Base-by-base conservation (phyloP, 2,888 invertebrate genomes). In the Megastigmus dorsalis region DNA sequence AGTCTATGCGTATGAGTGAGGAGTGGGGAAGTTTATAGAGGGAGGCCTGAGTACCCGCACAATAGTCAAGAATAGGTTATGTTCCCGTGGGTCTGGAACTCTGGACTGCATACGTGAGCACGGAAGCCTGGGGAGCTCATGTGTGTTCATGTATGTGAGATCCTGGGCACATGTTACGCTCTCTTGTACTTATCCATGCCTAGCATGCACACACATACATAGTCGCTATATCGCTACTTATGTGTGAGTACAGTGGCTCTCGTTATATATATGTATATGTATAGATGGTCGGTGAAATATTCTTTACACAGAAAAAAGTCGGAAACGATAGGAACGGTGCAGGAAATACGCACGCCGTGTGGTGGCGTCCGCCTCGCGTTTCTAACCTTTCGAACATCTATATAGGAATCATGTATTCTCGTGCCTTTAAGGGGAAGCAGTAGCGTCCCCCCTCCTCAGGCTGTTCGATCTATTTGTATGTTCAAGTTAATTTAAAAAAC, bases 141-240 rank as follows among this genome's bases (percentile, higher is more conserved):
- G 10, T 10, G 20, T 20, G 41, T 15, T 20, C 1, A 9, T 62
- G 63, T 28, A 2, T 13, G 30, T 1, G 48, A 43, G 41, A 28
- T 52, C 60, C 60, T 52, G 55, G 57, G 18, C 18, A 50, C 59
- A 57, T n/a, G 38, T 55, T 65, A 55, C 63, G 38, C 63, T 63
- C 63, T 57, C 48, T 26, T 55, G 70, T 55, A 50, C 65, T 54
- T 62, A 45, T 54, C 62, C 70, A 33, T 28, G 36, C 18, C 15
- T 33, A 9, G 38, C 20, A 9, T 33, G 20, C 30, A 9, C 48
- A 15, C 3, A 4, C 26, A 26, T 9, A 15, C 9, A 13, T 0
- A 15, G 38, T 20, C 2, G 18, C 10, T 23, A 15, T 28, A 7
- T 18, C 15, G 36, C 55, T 0, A 20, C 20, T n/a, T 38, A 26